Evolutionary conservation across 2,113 vertebrate species (phyloP).

Genomic region (Cnemophilus loriae): DNA sequence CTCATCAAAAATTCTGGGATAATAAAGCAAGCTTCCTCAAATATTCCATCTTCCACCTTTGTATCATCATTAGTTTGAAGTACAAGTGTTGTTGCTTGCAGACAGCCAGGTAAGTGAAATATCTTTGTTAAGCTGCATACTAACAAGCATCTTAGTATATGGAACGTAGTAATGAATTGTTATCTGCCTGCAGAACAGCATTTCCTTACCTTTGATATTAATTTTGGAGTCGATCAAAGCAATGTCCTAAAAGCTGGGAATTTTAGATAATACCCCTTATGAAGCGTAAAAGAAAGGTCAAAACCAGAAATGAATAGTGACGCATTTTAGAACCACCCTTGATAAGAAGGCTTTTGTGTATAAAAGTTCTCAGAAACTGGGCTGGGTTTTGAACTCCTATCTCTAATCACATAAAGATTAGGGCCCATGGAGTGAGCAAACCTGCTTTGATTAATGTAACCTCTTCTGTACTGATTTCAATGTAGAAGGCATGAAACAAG

Average conservation of each 20-base stretch:
- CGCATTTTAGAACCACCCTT: background rate
- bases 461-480: background rate
- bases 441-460: background rate
- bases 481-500: background rate
- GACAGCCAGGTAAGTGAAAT: background rate
- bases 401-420: background rate
- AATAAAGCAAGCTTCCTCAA: background rate
- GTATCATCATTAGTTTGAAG: background rate
- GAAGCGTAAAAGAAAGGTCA: background rate
- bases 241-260: background rate
- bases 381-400: background rate
- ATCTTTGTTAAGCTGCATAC: background rate
- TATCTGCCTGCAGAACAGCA: background rate
- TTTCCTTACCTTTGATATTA: background rate
- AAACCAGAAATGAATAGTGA: background rate
- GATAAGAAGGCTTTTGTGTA: slow-evolving; percentile 16
- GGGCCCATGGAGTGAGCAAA: background rate
- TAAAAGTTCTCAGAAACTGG: background rate
- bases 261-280: background rate
- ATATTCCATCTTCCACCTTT: background rate
- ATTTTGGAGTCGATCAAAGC: background rate
- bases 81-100: background rate
- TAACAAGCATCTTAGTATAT: background rate
- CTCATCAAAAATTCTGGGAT: background rate
- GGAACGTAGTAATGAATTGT: background rate